Percentiles rank a stretch among this genome's conserved stretches.
Conservation (phyloP, 2,888 invertebrate species). For the Hermaeophaga mercurialis region DNA sequence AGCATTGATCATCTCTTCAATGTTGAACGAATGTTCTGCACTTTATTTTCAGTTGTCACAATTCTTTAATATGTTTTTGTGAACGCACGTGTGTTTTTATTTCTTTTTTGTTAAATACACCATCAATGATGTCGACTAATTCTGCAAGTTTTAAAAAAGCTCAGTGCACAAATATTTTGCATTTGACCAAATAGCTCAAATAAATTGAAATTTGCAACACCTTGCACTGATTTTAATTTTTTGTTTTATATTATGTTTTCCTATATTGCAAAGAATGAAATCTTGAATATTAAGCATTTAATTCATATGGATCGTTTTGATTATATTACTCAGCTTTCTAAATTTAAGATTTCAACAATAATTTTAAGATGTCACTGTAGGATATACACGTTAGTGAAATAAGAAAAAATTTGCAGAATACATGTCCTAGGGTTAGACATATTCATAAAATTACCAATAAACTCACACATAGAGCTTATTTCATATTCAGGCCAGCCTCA, state of each 20-base stretch:
- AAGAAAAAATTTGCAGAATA: conserved; percentile 2
- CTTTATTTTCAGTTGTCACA: conserved; percentile 44
- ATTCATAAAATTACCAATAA: background rate
- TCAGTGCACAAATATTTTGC: too few relatives aligned
- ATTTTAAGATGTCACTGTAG: too few relatives aligned
- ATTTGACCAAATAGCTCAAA: too few relatives aligned
- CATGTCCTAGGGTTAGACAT: background rate
- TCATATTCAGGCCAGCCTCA: conserved; percentile 85
- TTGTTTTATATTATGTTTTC: too few relatives aligned
- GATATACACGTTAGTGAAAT: too few relatives aligned
- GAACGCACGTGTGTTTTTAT: conserved; percentile 32
- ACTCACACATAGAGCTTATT: conserved; percentile 55
- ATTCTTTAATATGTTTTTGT: conserved; percentile 26
- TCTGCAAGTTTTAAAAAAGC: conserved; percentile 6
- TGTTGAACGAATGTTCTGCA: conserved; percentile 45
- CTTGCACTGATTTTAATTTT: too few relatives aligned
- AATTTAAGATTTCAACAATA: too few relatives aligned
- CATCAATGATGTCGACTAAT: conserved; percentile 2
- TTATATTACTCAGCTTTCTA: too few relatives aligned
- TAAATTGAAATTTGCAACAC: too few relatives aligned
- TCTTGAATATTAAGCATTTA: background rate
- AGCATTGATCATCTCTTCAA: conserved; percentile 36
- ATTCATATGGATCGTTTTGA: too few relatives aligned
- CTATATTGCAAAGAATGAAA: background rate
- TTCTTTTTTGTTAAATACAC: conserved; percentile 33